Percentiles rank a stretch among this genome's conserved stretches.
Evolutionary conservation across 2,797 vertebrate genomes (phyloP).

Genomic region (Nyctibius grandis): DNA sequence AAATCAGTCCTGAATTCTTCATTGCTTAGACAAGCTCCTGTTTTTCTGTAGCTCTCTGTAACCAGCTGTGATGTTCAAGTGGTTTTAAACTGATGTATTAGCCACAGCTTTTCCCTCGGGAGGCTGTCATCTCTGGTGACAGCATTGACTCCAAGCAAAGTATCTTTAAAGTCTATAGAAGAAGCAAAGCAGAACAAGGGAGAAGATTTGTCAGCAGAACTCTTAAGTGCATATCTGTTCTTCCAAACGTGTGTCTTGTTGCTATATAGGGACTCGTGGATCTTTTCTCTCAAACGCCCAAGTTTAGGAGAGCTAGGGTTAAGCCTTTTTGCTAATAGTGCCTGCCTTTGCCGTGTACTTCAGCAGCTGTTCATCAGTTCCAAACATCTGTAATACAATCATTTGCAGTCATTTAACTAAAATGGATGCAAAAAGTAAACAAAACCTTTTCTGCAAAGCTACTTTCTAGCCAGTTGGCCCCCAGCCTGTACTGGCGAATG

Average conservation of each 20-base stretch:
- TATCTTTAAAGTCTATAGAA: neutral
- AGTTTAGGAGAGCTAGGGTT: neutral
- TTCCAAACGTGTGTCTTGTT: neutral
- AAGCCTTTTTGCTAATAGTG: neutral
- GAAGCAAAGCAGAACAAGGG: neutral
- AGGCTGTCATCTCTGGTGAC: neutral
- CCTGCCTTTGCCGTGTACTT: neutral
- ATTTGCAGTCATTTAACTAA: neutral
- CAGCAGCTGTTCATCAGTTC: neutral
- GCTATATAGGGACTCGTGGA: rapidly evolving
- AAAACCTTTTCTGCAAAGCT: neutral
- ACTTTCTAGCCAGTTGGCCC: neutral
- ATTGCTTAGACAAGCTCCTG: neutral
- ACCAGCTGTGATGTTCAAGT: neutral
- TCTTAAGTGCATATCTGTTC: neutral
- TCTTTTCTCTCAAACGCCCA: neutral
- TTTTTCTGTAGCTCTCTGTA: neutral
- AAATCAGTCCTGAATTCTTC: neutral
- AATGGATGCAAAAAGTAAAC: neutral
- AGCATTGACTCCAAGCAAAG: neutral
- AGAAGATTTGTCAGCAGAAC: neutral
- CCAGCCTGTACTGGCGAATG: rapidly evolving
- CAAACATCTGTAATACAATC: neutral
- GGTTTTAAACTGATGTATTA: neutral
- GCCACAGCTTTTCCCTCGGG: neutral